Evolutionary conservation across 2,113 vertebrate species (phyloP).

Genomic region (Labeo catla): DNA sequence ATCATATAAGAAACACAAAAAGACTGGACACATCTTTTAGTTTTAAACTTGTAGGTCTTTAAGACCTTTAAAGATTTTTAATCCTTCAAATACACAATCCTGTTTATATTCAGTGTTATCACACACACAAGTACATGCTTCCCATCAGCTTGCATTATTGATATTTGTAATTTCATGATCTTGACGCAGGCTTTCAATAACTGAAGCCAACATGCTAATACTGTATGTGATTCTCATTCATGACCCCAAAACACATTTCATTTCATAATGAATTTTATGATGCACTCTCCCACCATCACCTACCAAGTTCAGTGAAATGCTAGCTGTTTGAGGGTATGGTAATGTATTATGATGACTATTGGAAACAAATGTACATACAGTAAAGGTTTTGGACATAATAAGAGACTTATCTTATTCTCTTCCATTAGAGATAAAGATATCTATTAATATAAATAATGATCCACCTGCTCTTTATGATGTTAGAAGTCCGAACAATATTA

Average conservation of each 20-base stretch:
- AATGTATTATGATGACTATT: background rate
- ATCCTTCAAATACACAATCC: too few relatives aligned
- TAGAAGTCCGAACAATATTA: background rate
- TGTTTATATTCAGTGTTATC: too few relatives aligned
- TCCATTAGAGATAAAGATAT: background rate
- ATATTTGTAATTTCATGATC: conserved; percentile 10
- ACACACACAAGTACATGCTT: background rate
- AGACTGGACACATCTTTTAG: background rate
- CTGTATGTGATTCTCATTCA: conserved; percentile 5
- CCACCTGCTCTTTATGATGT: background rate
- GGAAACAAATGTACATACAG: background rate
- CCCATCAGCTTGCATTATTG: background rate
- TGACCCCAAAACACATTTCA: background rate
- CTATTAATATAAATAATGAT: background rate
- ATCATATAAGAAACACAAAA: background rate
- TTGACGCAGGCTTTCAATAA: conserved; percentile 22
- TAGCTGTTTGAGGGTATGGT: conserved; percentile 4
- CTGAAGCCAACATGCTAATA: background rate
- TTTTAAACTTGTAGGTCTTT: background rate
- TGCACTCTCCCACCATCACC: conserved; percentile 8
- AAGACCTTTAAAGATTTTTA: too few relatives aligned
- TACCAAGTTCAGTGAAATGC: background rate
- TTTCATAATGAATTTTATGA: conserved; percentile 18
- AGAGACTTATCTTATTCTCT: background rate
- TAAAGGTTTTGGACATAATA: background rate